Conservation (phyloP, 2,797 vertebrate genomes). For the Hydrocynus forskahlii region DNA sequence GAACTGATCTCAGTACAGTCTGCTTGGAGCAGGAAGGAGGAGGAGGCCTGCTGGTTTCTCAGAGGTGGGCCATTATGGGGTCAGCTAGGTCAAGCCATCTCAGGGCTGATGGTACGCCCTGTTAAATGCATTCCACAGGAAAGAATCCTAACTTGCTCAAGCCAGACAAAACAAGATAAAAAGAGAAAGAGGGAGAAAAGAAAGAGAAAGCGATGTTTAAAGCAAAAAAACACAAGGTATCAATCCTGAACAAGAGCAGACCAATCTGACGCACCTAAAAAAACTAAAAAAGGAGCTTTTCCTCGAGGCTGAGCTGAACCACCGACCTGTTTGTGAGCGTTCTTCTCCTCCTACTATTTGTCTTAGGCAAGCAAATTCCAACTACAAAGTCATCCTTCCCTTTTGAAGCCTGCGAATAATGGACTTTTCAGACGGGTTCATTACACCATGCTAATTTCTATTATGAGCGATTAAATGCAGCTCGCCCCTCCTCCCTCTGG, state of each 20-base stretch:
- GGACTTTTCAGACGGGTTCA: slow-evolving; percentile 69
- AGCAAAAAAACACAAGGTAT: not conserved
- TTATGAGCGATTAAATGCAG: slow-evolving; percentile 76
- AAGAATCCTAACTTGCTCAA: not conserved
- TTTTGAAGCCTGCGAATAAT: slow-evolving; percentile 74
- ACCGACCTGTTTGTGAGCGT: slow-evolving; percentile 7
- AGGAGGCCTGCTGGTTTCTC: slow-evolving; percentile 54
- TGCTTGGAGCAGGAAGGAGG: not conserved
- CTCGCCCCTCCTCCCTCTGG: slow-evolving; percentile 60
- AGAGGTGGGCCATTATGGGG: slow-evolving; percentile 36
- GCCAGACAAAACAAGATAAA: not conserved
- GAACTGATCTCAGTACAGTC: not conserved
- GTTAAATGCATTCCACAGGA: slow-evolving; percentile 43
- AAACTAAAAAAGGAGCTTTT: not conserved
- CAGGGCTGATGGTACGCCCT: slow-evolving; percentile 10
- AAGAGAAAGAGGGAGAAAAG: not conserved
- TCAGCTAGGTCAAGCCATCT: slow-evolving; percentile 40
- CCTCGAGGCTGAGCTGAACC: not conserved
- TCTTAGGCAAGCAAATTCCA: slow-evolving; percentile 43
- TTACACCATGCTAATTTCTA: slow-evolving; percentile 80
- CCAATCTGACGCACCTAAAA: not conserved
- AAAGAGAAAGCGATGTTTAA: not conserved
- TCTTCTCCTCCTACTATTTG: slow-evolving; percentile 1
- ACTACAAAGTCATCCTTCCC: slow-evolving; percentile 63
- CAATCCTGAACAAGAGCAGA: not conserved